Base-by-base conservation (phyloP, 1,140 invertebrate genomes). In the Penaeus vannamei region DNA sequence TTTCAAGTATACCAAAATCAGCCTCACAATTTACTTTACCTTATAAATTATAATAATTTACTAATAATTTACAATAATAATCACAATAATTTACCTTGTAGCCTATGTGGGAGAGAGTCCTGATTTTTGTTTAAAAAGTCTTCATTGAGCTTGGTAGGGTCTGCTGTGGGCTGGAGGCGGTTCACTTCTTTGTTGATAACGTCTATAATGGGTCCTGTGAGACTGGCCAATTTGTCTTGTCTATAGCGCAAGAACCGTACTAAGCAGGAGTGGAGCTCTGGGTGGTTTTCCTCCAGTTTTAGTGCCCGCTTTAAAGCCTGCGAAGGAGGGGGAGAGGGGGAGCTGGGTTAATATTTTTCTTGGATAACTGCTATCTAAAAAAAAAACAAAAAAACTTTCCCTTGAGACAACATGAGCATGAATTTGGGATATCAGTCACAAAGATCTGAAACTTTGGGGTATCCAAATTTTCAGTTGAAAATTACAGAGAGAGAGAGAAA, bases 261-360 rank as follows among this genome's bases (percentile, higher is more conserved):
- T 62, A 98, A 93, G 93, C 97, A 98, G 92, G 95, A 95, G 93
- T 98, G 97, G 46, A 99, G 94, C 91, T 96, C 95, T 29, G 97
- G 96, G 94, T 98, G 95, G 1, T 94, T 93, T 4, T 95, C 93
- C 92, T 97, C 95, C 87, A 98, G 92, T 64, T 94, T 94, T 92
- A 96, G 95, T 77, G 97, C 97, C 76, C 98, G 95, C 93, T 97
- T 98, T 92, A 99, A 95, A 91, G 97, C 97, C 93, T 98, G 90
- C 0, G 46, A 14, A 53, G 46, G 14, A 12, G 8, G 46, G 46
- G 46, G 46, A 53, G 14, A 14, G 46, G 8, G 23, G 86, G 82
- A 89, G 64, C 23, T 84, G 66, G 12, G 19, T 82, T 90, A 53
- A 90, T 90, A 59, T 20, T 36, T 14, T 53, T 53, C 14, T 14